phyloP scores from a whole-genome alignment of 2,797 vertebrate species.

The Gallinago nigripennis region DNA sequence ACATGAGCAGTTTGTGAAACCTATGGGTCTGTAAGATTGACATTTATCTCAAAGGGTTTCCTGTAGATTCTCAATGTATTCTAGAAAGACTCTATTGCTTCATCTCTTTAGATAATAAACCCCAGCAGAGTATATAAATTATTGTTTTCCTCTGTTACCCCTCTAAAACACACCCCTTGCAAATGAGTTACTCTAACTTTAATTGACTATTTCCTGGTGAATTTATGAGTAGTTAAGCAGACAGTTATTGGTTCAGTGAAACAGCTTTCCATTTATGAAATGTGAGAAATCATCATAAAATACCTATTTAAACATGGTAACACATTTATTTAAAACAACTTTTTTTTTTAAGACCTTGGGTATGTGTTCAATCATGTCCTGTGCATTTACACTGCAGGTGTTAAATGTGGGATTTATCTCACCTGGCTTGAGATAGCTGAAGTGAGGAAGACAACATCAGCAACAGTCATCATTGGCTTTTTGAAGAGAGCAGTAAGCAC shows the following conservation, averaged over 20 bases:
- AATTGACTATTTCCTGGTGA: not conserved
- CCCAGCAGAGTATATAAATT: not conserved
- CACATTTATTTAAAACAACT: not conserved
- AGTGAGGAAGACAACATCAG: not conserved
- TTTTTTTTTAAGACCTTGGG: not conserved
- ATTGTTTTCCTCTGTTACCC: not conserved
- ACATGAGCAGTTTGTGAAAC: not conserved
- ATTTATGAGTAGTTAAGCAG: not conserved
- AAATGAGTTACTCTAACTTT: not conserved
- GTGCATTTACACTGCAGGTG: not conserved
- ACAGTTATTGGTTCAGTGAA: not conserved
- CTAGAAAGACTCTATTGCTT: not conserved
- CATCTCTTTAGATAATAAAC: not conserved
- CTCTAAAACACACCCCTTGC: not conserved
- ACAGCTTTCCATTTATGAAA: not conserved
- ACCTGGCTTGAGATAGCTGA: not conserved
- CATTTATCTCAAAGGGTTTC: not conserved
- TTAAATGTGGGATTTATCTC: not conserved
- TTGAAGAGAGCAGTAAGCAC: not conserved
- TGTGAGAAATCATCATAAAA: not conserved
- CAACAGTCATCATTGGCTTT: not conserved
- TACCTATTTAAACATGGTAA: not conserved
- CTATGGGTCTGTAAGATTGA: not conserved
- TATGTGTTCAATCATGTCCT: not conserved
- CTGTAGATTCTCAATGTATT: not conserved